Percentiles rank a stretch among this genome's conserved stretches.
These are phyloP conservation scores for Pelagia noctiluca DNA, from an alignment of 30 jellyfish, hydroid and myxozoan genomes.

Conservation along the genomic window DNA sequence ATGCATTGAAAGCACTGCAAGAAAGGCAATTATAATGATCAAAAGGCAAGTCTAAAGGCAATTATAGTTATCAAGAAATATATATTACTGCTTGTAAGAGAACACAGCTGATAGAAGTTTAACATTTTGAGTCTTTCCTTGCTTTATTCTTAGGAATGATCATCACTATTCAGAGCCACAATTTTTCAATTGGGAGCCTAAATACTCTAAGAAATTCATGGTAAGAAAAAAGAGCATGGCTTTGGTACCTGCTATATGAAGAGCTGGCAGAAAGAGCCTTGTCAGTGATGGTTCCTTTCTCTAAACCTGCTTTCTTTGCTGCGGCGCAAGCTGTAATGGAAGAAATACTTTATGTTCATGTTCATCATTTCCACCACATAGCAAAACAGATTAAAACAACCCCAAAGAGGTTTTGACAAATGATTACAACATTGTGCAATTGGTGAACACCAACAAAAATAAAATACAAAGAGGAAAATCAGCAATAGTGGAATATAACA, in stretches of 20 bases:
- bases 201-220: too few species aligned
- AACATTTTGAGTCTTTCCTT: too few species aligned
- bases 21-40: background rate
- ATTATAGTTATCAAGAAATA: too few species aligned
- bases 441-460: background rate
- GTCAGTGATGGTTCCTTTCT: conserved; percentile 24
- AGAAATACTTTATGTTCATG: background rate
- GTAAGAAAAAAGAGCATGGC: background rate
- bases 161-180: too few species aligned
- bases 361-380: too few species aligned
- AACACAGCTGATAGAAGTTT: too few species aligned
- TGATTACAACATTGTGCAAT: background rate
- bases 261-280: conserved; percentile 47
- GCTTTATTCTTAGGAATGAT: too few species aligned
- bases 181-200: too few species aligned
- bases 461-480: background rate
- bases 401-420: too few species aligned
- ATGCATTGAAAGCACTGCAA: conserved; percentile 1
- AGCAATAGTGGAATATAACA: background rate
- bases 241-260: background rate
- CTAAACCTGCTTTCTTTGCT: conserved; percentile 49
- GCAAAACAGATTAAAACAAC: too few species aligned
- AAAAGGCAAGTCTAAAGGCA: background rate
- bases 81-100: too few species aligned
- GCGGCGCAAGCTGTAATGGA: conserved; percentile 26